Evolutionary conservation across 2,797 vertebrate genomes (phyloP).

Genomic region (Naso thynnoides): DNA sequence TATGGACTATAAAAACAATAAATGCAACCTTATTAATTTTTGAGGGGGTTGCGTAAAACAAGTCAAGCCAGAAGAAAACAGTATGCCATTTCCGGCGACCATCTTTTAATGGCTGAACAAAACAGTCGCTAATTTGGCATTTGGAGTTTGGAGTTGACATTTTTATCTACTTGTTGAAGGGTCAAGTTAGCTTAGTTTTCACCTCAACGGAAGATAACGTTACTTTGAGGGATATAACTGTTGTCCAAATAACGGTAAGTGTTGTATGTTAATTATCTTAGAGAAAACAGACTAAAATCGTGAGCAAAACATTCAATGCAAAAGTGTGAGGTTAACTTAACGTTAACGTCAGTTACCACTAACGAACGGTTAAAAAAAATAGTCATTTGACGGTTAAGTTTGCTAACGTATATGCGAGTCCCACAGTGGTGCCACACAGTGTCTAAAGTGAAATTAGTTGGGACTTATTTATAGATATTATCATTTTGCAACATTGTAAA

Average conservation of each 20-base stretch:
- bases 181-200: neutral
- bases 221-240: accelerated
- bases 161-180: accelerated
- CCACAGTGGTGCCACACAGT: neutral
- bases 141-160: too few relatives aligned
- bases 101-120: neutral
- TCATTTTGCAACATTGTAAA: neutral
- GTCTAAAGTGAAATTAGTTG: neutral
- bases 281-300: neutral
- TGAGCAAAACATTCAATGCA: neutral
- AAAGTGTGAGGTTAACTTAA: neutral
- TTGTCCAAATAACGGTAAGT: slow-evolving; percentile 24
- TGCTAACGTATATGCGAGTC: too few relatives aligned
- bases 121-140: too few relatives aligned
- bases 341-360: too few relatives aligned
- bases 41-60: neutral
- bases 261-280: neutral
- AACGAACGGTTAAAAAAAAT: too few relatives aligned
- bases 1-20: too few relatives aligned
- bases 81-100: slow-evolving; percentile 36
- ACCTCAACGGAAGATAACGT: neutral
- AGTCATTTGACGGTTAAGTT: neutral
- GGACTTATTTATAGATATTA: neutral
- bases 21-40: too few relatives aligned
- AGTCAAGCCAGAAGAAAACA: accelerated